A percentile compares a stretch with the other conserved stretches of the same genome.
Evolutionary conservation across 2,888 invertebrate genomes (phyloP).

Genomic region (Drosophila acutilabella): DNA sequence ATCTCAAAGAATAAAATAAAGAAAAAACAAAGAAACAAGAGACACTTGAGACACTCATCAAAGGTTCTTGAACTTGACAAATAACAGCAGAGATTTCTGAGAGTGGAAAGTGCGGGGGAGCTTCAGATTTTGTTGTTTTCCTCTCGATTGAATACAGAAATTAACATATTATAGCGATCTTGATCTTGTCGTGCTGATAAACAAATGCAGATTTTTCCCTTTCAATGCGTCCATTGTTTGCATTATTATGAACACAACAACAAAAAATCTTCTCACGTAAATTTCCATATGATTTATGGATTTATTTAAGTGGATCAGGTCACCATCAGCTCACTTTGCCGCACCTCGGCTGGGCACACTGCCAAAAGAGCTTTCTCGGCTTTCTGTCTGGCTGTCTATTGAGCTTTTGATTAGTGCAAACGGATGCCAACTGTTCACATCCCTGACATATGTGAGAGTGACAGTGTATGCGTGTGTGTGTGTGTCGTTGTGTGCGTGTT

Average conservation of each 20-base stretch:
- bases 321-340: slow-evolving; percentile 17
- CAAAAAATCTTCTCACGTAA: slow-evolving; percentile 66
- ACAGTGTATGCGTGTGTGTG: neutral
- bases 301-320: slow-evolving; percentile 71
- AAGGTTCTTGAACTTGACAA: slow-evolving; percentile 73
- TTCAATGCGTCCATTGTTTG: slow-evolving; percentile 48
- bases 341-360: slow-evolving; percentile 40
- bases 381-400: slow-evolving; percentile 34
- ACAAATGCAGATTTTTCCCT: slow-evolving; percentile 58
- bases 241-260: slow-evolving; percentile 30
- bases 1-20: slow-evolving; percentile 1
- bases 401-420: slow-evolving; percentile 48
- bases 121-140: slow-evolving; percentile 1
- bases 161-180: slow-evolving; percentile 57
- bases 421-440: slow-evolving; percentile 57
- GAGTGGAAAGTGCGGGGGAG: slow-evolving; percentile 64
- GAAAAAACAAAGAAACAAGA: slow-evolving; percentile 7
- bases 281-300: slow-evolving; percentile 76
- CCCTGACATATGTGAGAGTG: slow-evolving; percentile 20
- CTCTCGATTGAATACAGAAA: slow-evolving; percentile 26
- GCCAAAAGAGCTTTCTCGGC: slow-evolving; percentile 68
- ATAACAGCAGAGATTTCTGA: slow-evolving; percentile 33
- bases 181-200: slow-evolving; percentile 61
- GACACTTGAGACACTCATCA: slow-evolving; percentile 42
- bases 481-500: slow-evolving; percentile 37